Evolutionary conservation across 2,888 invertebrate species (phyloP), one percentile per base, ranked within the genome.

Genomic region (Siphonodentalium dalli): DNA sequence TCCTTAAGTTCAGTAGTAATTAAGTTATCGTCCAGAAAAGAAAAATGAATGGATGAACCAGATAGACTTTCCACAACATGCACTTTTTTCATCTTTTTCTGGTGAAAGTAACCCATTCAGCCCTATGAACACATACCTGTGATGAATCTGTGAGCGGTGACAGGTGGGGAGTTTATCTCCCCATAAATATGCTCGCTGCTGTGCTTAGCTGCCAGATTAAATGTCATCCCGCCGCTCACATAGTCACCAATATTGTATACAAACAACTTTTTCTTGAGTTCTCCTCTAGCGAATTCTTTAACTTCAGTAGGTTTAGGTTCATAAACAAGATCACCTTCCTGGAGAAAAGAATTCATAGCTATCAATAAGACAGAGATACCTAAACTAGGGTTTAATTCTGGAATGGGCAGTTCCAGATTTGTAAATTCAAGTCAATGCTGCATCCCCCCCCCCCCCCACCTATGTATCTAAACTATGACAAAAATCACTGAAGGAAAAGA

Each of bases 171-270:
- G 2, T 40, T 43, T 8, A 62, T 38, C 4, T 58, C 50, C 7
- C 47, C 52, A 46, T 77, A 76, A 23, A 65, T 58, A 11, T 75
- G 59, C n/a, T 55, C 60, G 2, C 61, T 88, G 86, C 82, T 74
- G 62, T 88, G 77, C 87, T 87, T 80, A 48, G 87, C 88, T 38
- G 87, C 88, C 61, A 94, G 85, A 71, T 90, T 90, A 21, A 82
- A 67, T 3, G 65, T 59, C 85, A 85, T 64, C 0, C 70, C 56
- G 15, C 83, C 75, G 38, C 83, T 72, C 55, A 85, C 83, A 39
- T 66, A 57, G 31, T 58, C 44, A 5, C 61, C 58, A 5, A 90
- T 82, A 69, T 90, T 86, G 77, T 91, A 94, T 11, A 90, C 86
- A 3, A 90, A 91, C 70, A 89, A 86, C 52, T 83, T 83, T 27